A percentile compares a stretch with the other conserved stretches of the same genome.
Conservation (phyloP, 2,113 vertebrate species). For the Montifringilla adamsi region DNA sequence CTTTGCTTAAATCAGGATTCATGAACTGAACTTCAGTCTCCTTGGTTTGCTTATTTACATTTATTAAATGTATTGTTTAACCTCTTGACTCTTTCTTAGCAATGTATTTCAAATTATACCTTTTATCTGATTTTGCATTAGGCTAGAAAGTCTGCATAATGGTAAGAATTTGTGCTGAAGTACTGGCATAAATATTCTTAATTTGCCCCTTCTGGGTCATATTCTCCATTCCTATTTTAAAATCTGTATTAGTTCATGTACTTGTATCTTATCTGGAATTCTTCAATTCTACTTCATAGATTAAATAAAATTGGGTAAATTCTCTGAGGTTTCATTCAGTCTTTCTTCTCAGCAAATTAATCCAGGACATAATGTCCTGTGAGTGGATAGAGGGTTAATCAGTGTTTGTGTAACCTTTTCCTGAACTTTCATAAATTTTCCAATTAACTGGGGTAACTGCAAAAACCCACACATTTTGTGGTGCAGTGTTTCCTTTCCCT, state of each 20-base stretch:
- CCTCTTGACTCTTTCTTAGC: neutral
- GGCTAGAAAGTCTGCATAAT: neutral
- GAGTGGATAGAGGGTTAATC: slow-evolving; percentile 45
- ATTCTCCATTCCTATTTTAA: neutral
- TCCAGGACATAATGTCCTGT: neutral
- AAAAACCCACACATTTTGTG: slow-evolving; percentile 56
- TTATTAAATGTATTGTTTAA: slow-evolving; percentile 9
- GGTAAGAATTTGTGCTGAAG: neutral
- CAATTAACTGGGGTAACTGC: slow-evolving; percentile 79
- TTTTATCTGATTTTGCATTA: slow-evolving; percentile 38
- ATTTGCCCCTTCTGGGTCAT: neutral
- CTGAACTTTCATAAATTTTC: slow-evolving; percentile 74
- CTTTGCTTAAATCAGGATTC: neutral
- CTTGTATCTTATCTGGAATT: slow-evolving; percentile 4
- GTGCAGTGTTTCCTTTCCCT: neutral
- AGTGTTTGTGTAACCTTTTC: slow-evolving; percentile 79
- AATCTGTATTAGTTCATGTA: slow-evolving; percentile 1
- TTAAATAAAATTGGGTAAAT: slow-evolving; percentile 35
- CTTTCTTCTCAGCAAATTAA: slow-evolving; percentile 52
- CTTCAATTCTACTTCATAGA: neutral
- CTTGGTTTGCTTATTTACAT: neutral
- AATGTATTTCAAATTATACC: neutral
- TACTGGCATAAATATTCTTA: neutral
- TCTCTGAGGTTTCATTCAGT: slow-evolving; percentile 35
- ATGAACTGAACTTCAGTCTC: neutral